These are phyloP conservation scores for Pipistrellus nathusii DNA, from an alignment of 2,797 vertebrate species.

Conservation along the genomic window DNA sequence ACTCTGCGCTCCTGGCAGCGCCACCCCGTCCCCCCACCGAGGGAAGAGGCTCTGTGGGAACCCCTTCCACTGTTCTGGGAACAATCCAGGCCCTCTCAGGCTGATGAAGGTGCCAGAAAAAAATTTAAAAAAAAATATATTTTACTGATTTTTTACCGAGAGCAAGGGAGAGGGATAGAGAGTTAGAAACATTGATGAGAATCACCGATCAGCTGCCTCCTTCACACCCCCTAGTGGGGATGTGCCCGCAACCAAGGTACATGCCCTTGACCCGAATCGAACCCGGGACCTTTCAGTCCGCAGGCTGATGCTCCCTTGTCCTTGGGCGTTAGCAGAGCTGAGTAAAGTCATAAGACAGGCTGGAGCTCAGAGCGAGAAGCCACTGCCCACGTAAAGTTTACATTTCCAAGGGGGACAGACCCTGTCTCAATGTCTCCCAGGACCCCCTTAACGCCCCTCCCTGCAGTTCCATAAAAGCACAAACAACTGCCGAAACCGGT, in stretches of 20 bases:
- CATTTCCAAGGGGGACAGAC: not conserved
- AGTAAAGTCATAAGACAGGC: not conserved
- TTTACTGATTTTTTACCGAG: no score
- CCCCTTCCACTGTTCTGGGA: not conserved
- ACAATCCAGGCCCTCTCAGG: not conserved
- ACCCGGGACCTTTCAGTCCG: no score
- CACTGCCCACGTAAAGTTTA: not conserved
- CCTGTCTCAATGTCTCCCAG: not conserved
- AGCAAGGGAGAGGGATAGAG: no score
- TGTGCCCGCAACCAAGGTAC: no score
- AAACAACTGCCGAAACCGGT: not conserved
- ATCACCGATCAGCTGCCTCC: no score
- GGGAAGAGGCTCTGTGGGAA: fast-evolving
- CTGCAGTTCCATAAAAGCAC: not conserved
- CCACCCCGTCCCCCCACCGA: no score
- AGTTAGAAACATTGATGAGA: no score
- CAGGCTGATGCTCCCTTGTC: not conserved
- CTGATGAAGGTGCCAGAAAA: not conserved
- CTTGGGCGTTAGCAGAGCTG: not conserved
- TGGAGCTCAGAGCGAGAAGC: not conserved
- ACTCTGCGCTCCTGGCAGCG: no score
- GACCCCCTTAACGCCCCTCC: not conserved
- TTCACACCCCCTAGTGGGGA: no score
- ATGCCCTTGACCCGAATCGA: no score
- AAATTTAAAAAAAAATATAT: no score